Conservation (phyloP, 2,113 vertebrate genomes). For the Phrynosoma blainvillii region DNA sequence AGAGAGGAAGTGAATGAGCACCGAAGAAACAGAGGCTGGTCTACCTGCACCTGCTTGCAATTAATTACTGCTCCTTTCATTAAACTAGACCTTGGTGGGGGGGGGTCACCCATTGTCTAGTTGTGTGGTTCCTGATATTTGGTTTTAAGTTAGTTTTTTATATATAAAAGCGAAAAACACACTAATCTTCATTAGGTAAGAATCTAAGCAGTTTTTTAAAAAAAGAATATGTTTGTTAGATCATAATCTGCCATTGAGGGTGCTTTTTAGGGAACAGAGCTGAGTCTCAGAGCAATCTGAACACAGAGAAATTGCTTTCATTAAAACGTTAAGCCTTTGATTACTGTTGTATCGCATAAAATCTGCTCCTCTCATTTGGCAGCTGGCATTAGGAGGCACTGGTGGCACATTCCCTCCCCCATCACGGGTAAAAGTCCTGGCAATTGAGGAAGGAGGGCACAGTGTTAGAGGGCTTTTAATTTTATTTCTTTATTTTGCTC, state of each 20-base stretch:
- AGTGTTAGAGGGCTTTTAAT: background rate
- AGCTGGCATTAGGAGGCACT: background rate
- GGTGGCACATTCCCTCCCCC: background rate
- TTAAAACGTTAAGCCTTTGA: conserved; percentile 33
- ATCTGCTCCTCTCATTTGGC: background rate
- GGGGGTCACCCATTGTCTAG: conserved; percentile 29
- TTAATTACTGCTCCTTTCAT: conserved; percentile 66
- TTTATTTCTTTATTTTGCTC: fast-evolving
- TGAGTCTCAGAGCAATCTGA: conserved; percentile 3
- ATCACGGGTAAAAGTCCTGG: background rate
- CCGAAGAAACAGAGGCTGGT: background rate
- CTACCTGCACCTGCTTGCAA: conserved; percentile 62
- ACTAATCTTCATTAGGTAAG: conserved; percentile 36
- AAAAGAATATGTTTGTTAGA: background rate
- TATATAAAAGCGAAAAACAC: conserved; percentile 34
- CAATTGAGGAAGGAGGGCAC: background rate
- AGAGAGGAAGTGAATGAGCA: conserved; percentile 21
- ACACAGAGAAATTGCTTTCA: conserved; percentile 2
- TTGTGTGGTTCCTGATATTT: conserved; percentile 48
- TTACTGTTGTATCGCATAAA: conserved; percentile 40
- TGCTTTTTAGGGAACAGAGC: conserved; percentile 6
- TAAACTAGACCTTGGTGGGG: conserved; percentile 49
- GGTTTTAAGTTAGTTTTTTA: background rate
- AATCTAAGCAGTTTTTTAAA: conserved; percentile 41
- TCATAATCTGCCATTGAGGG: conserved; percentile 47